Conservation (phyloP, 2,113 vertebrate genomes). For the Panthera leo region DNA sequence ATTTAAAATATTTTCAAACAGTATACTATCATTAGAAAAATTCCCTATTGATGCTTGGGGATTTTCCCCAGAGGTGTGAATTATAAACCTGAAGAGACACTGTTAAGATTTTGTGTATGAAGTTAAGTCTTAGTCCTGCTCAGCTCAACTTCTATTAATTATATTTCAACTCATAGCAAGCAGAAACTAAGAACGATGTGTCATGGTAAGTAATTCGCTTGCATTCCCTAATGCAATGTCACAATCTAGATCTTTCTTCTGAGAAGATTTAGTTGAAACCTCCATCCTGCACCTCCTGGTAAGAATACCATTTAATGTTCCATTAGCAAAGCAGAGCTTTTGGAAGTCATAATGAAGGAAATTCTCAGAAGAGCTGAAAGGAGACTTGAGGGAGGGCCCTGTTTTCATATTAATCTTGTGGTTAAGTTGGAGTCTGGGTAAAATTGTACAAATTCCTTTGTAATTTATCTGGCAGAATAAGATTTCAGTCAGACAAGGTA, state of each 20-base stretch:
- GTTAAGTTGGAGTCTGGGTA: slow-evolving; percentile 48
- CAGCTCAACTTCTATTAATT: slow-evolving; percentile 48
- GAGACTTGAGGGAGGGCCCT: slow-evolving; percentile 30
- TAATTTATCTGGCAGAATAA: slow-evolving; percentile 75
- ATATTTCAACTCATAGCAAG: slow-evolving; percentile 37
- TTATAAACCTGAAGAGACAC: background rate
- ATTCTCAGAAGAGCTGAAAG: slow-evolving; percentile 60
- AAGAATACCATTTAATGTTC: slow-evolving; percentile 71
- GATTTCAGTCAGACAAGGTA: slow-evolving; percentile 61
- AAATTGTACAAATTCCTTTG: slow-evolving; percentile 69
- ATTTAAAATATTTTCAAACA: slow-evolving; percentile 9
- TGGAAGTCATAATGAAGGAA: slow-evolving; percentile 76
- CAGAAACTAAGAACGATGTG: slow-evolving; percentile 74
- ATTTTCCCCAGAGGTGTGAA: background rate
- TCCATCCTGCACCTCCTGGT: slow-evolving; percentile 56
- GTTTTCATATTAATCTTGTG: slow-evolving; percentile 64
- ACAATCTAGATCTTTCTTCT: slow-evolving; percentile 72
- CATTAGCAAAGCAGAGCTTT: slow-evolving; percentile 77
- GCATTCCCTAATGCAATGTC: slow-evolving; percentile 55
- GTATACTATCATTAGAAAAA: background rate
- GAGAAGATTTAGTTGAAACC: slow-evolving; percentile 73
- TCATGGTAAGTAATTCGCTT: slow-evolving; percentile 64
- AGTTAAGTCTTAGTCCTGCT: slow-evolving; percentile 11
- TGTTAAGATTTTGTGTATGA: background rate
- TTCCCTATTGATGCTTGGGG: background rate